Conservation (phyloP, 2,113 vertebrate species). For the Motacilla alba region DNA sequence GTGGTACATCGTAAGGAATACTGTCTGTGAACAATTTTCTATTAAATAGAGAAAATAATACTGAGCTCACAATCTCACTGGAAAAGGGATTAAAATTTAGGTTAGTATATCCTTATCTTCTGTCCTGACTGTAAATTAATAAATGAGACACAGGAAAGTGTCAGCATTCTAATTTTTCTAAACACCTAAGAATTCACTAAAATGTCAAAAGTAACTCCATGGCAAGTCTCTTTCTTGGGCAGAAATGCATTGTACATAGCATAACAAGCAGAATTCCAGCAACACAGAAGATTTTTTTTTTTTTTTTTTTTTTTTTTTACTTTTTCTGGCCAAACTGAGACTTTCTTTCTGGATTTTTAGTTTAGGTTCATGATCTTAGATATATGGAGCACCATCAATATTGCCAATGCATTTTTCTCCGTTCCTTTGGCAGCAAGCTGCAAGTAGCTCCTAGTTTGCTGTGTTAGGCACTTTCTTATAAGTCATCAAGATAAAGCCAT, state of each 20-base stretch:
- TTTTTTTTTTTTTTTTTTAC: not conserved
- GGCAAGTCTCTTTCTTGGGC: not conserved
- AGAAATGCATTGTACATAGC: not conserved
- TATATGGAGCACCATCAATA: not conserved
- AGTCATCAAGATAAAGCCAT: not conserved
- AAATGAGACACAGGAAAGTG: not conserved
- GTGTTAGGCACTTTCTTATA: not conserved
- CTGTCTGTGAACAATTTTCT: not conserved
- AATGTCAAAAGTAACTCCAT: not conserved
- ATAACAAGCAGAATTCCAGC: not conserved
- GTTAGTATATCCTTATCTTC: not conserved
- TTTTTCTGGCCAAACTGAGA: not conserved
- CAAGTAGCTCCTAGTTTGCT: not conserved
- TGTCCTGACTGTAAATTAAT: not conserved
- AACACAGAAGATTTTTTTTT: not conserved
- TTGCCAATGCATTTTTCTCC: not conserved
- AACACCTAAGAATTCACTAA: not conserved
- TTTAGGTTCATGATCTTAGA: not conserved
- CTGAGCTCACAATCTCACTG: not conserved
- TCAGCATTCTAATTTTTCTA: not conserved
- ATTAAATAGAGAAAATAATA: not conserved
- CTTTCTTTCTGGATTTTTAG: not conserved
- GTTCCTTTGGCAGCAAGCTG: not conserved
- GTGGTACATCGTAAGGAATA: not conserved
- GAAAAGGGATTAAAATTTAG: not conserved